These are phyloP conservation scores for Lordiphosa clarofinis DNA, from an alignment of 1,140 invertebrate species.

Conservation along the genomic window DNA sequence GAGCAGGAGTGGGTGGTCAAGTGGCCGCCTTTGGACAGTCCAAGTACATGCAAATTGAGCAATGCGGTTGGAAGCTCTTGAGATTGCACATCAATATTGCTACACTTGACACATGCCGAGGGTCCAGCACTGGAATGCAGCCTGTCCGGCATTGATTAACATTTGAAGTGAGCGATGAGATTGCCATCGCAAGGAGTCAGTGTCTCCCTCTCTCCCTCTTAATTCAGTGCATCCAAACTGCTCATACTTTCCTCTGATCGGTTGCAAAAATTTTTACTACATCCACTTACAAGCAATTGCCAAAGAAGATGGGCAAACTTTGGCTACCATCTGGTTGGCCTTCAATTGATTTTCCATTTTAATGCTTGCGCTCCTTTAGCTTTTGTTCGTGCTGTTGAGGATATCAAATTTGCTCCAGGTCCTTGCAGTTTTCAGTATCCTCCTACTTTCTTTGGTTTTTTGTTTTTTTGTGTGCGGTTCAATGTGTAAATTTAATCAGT, in stretches of 20 bases:
- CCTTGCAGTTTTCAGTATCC: constrained; percentile 5
- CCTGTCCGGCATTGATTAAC: constrained; percentile 53
- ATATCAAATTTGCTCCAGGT: constrained; percentile 41
- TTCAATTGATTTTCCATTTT: constrained; percentile 53
- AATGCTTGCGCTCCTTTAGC: constrained; percentile 28
- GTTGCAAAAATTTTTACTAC: constrained; percentile 53
- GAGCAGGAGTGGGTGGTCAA: constrained; percentile 25
- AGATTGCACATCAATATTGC: constrained; percentile 70
- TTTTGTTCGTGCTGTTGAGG: constrained; percentile 37
- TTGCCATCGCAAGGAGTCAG: constrained; percentile 16
- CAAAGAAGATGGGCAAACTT: constrained; percentile 26
- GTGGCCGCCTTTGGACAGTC: constrained; percentile 17
- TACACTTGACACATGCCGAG: constrained; percentile 61
- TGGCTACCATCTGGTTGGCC: constrained; percentile 48
- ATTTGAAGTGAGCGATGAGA: constrained; percentile 42
- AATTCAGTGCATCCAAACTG: constrained; percentile 25
- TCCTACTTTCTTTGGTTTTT: constrained; percentile 4
- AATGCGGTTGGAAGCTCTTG: constrained; percentile 43
- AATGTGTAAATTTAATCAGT: constrained; percentile 73
- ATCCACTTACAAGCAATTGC: constrained; percentile 62
- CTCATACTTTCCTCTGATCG: constrained; percentile 36
- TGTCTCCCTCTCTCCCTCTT: not conserved
- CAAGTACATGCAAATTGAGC: constrained; percentile 58
- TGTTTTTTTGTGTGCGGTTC: constrained; percentile 48
- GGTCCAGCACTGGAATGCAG: constrained; percentile 7